Conservation (phyloP, 2,113 vertebrate species). For the Syrrhaptes paradoxus region DNA sequence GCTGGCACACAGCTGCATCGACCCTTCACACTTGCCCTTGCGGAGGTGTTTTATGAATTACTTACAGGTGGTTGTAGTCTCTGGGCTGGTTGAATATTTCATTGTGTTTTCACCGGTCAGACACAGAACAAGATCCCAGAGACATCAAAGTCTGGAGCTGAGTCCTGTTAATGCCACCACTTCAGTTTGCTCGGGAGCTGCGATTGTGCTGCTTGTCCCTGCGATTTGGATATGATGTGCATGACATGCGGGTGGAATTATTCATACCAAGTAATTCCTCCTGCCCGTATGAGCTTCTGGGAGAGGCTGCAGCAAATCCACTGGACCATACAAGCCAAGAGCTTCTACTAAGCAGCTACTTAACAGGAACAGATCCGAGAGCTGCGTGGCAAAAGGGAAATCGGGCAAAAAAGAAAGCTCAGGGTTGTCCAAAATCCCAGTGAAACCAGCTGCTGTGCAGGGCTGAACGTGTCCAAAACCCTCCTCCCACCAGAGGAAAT, state of each 20-base stretch:
- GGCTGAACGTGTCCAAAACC: fast-evolving
- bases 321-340: background rate
- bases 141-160: background rate
- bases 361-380: background rate
- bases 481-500: fast-evolving
- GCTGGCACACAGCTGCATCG: background rate
- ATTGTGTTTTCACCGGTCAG: background rate
- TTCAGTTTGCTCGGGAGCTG: fast-evolving
- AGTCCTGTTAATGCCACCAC: background rate
- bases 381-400: background rate
- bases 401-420: background rate
- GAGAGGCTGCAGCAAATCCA: background rate
- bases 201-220: fast-evolving
- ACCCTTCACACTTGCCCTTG: fast-evolving
- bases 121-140: background rate
- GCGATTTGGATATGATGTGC: background rate
- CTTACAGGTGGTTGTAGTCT: background rate
- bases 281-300: background rate
- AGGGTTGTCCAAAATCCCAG: background rate
- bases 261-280: background rate
- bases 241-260: background rate
- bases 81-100: background rate
- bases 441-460: background rate
- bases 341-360: background rate
- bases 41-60: background rate